Evolutionary conservation across 2,113 vertebrate genomes (phyloP), one percentile per base, ranked within the genome.

Genomic region (Ochotona curzoniae): DNA sequence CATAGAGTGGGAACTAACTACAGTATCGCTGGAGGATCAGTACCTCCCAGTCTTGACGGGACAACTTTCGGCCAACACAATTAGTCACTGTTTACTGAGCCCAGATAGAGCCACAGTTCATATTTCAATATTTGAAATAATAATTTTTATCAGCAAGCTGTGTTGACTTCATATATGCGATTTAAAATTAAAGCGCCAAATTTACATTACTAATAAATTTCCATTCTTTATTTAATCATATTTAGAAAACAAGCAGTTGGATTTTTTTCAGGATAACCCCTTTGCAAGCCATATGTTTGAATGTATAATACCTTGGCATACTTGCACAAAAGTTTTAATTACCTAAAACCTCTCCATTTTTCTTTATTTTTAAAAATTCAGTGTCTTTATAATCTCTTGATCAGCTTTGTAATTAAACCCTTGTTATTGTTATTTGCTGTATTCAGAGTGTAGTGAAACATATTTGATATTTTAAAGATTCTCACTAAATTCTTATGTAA

Each of bases 81-180:
- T 97, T 96, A 97, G 94, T 96, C 96, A 86, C 75, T 97, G 96
- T 97, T 97, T 97, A 95, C 91, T 17, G 61, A 97, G 81, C 89
- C 84, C 89, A 96, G 96, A 96, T 60, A 88, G 73, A 95, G 83
- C 44, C 87, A 93, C 66, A 71, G 74, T 69, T 93, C 84, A 79
- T 96, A 75, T 89, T 98, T 93, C 96, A 97, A 95, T 97, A 97
- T 97, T 96, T 97, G 95, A 96, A 95, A 0, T 88, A 78, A 93
- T 95, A 94, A 30, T 93, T 97, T 97, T 96, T 1, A 32, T 97
- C 93, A 95, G 4, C 63, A 71, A 91, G 86, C 64, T 97, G 79
- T 3, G 0, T 54, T 51, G 67, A 94, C 94, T 95, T 89, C 83
- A 49, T 80, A 93, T 94, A 88, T 96, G 66, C 0, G 0, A 67